These are phyloP conservation scores for Poeciliopsis presidionis DNA, from an alignment of 2,797 vertebrate genomes.

Conservation along the genomic window DNA sequence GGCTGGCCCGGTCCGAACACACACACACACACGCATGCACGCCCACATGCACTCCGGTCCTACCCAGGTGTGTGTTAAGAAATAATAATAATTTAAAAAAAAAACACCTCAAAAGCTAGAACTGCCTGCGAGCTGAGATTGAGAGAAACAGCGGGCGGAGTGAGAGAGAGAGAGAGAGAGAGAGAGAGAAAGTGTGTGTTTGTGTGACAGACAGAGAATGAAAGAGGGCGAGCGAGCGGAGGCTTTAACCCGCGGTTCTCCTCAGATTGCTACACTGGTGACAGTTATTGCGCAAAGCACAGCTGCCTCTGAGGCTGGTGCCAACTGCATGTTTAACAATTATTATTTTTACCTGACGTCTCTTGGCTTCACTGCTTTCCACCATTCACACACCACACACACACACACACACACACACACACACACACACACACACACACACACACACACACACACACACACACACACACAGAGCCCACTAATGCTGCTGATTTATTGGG, in stretches of 20 bases:
- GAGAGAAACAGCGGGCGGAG: constrained; percentile 37
- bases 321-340: constrained; percentile 64
- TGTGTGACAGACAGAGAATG: constrained; percentile 58
- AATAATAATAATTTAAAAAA: background rate
- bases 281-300: constrained; percentile 82
- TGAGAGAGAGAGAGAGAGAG: constrained; percentile 26
- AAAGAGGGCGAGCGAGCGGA: constrained; percentile 67
- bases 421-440: background rate
- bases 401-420: no score
- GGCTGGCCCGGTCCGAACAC: constrained; percentile 58
- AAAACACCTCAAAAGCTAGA: constrained; percentile 30
- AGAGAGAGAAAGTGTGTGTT: constrained; percentile 27
- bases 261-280: constrained; percentile 72
- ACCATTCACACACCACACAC: background rate
- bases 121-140: constrained; percentile 11
- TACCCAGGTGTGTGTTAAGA: constrained; percentile 43
- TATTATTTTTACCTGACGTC: constrained; percentile 58
- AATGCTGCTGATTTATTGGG: background rate
- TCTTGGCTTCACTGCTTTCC: constrained; percentile 27
- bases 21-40: background rate
- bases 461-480: background rate
- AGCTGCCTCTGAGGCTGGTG: constrained; percentile 72
- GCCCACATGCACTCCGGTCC: constrained; percentile 19
- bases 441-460: no score
- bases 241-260: constrained; percentile 72